Evolutionary conservation across 2,797 vertebrate species (phyloP).

Genomic region (Coracias cyanogaster): DNA sequence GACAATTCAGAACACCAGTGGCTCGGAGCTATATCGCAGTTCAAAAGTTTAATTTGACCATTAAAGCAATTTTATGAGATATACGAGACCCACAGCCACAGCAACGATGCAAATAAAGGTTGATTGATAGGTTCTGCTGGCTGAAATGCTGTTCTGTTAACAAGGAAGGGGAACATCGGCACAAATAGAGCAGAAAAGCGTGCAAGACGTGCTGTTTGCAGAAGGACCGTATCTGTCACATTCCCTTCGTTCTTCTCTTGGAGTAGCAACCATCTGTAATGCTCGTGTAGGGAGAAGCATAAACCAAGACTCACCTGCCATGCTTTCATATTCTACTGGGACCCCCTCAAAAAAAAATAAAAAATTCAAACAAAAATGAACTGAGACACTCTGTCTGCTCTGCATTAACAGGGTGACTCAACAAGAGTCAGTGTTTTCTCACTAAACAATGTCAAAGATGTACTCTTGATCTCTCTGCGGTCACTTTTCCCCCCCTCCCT

Average conservation of each 20-base stretch:
- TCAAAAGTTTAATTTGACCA: conserved; percentile 39
- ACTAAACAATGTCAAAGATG: conserved; percentile 30
- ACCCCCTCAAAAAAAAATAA: not conserved
- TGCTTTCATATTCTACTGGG: not conserved
- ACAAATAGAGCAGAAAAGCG: not conserved
- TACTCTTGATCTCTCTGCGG: conserved; percentile 2
- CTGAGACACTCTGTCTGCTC: not conserved
- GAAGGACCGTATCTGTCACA: not conserved
- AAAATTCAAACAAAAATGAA: not conserved
- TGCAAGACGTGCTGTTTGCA: not conserved
- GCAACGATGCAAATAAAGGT: not conserved
- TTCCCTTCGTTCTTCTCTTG: not conserved
- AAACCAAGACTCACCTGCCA: not conserved
- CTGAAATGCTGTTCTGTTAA: not conserved
- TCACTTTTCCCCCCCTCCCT: not conserved
- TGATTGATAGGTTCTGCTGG: not conserved
- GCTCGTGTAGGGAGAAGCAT: not conserved
- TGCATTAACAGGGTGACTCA: not conserved
- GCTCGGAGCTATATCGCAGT: not conserved
- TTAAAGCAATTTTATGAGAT: not conserved
- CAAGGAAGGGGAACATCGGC: not conserved
- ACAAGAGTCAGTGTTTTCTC: conserved; percentile 19
- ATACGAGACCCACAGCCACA: not conserved
- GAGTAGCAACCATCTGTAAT: not conserved
- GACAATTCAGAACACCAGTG: not conserved